Conservation (phyloP, 2,113 vertebrate genomes). For the Notechis scutatus region DNA sequence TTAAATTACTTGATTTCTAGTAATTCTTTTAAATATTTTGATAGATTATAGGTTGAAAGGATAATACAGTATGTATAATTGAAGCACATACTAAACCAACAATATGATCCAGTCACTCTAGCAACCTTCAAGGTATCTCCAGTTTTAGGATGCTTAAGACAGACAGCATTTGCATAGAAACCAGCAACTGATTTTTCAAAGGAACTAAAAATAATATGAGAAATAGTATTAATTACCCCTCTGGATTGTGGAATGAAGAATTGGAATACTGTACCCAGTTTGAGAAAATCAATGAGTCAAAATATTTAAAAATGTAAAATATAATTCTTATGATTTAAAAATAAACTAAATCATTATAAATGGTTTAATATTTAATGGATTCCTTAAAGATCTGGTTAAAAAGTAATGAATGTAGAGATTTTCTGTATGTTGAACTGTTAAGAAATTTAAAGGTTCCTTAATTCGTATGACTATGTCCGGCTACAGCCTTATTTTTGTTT, state of each 20-base stretch:
- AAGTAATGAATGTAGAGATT: neutral
- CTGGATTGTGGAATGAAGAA: neutral
- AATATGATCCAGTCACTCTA: neutral
- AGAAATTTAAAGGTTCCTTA: neutral
- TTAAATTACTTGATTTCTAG: neutral
- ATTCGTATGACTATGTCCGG: neutral
- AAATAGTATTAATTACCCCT: neutral
- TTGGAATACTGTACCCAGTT: neutral
- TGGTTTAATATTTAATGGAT: neutral
- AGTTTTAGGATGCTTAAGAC: neutral
- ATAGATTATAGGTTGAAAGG: neutral
- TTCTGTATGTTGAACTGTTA: neutral
- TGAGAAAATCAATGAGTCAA: neutral
- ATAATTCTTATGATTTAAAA: neutral
- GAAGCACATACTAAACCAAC: neutral
- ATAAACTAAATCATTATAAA: neutral
- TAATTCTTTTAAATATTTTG: neutral
- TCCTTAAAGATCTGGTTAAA: neutral
- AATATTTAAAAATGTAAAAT: neutral
- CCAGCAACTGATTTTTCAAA: neutral
- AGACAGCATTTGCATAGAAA: neutral
- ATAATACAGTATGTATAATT: neutral
- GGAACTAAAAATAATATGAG: neutral
- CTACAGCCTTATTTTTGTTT: neutral
- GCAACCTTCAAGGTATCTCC: neutral